phyloP scores from a whole-genome alignment of 2,113 vertebrate genomes.

The Microcebus tavaratra region DNA sequence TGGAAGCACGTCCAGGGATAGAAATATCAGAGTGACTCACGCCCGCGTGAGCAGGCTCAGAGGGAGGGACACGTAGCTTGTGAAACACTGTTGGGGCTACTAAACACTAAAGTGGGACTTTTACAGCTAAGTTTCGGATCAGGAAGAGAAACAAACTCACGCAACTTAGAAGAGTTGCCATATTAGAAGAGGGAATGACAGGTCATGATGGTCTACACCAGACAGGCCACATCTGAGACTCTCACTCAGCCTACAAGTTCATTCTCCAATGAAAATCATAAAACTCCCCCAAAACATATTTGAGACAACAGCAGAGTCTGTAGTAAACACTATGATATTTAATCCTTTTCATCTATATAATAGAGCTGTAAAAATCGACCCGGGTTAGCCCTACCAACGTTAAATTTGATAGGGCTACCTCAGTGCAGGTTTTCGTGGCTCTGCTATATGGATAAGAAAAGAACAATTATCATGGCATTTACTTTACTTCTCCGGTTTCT shows the following conservation, averaged over 20 bases:
- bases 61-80: background rate
- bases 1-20: background rate
- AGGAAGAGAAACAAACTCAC: background rate
- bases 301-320: background rate
- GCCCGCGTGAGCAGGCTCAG: background rate
- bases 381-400: background rate
- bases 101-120: background rate
- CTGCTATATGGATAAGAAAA: background rate
- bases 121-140: background rate
- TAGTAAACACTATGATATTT: background rate
- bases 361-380: background rate
- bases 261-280: background rate
- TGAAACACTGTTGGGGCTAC: background rate
- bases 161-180: background rate
- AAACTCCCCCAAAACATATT: background rate
- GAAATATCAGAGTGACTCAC: background rate
- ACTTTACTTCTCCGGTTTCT: constrained; percentile 44
- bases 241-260: background rate
- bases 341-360: background rate
- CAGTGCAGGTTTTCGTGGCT: background rate
- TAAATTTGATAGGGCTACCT: constrained; percentile 25
- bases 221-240: background rate
- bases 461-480: background rate
- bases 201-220: background rate
- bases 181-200: background rate